Evolutionary conservation across 2,113 vertebrate genomes (phyloP), one percentile per base, ranked within the genome.

Genomic region (Lamprotornis superbus): DNA sequence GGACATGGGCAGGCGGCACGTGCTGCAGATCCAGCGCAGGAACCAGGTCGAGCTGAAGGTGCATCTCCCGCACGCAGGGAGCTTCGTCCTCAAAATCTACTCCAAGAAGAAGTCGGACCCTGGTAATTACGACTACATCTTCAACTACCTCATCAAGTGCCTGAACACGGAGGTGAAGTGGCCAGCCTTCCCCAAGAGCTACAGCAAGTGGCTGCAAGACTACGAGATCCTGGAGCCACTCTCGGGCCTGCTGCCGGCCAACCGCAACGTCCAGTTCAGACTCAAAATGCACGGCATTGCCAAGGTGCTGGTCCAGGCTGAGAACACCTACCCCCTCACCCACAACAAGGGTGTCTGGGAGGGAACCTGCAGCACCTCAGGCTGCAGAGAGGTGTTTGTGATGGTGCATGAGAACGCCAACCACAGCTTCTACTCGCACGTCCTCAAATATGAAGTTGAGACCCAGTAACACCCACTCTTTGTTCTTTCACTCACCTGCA

Each of bases 91-190:
- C 63, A 97, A 97, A 52, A 95, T 98, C 71, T 98, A 97, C 16
- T 95, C 97, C 83, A 98, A 98, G 84, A 98, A 98, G 83, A 98
- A 94, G 95, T 95, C 98, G 2, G 98, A 97, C 11, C 92, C 94
- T 0, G 98, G 98, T 39, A 98, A 97, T 37, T 98, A 98, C 0
- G 30, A 95, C 73, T 98, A 98, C 10, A 24, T 98, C 96, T 98
- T 98, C 97, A 98, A 98, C 94, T 98, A 98, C 94, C 97, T 98
- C 84, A 93, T 98, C 87, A 97, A 87, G 56, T 98, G 98, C 50
- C 77, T 95, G 74, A 98, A 98, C 93, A 88, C 77, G 5, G 97
- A 97, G 27, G 98, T 97, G 57, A 97, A 97, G 94, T 98, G 98
- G 98, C 98, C 98, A 0, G 20, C 98, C 59, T 98, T 98, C 84